Conservation (phyloP, 1,140 invertebrate genomes). For the Drosophila saltans region DNA sequence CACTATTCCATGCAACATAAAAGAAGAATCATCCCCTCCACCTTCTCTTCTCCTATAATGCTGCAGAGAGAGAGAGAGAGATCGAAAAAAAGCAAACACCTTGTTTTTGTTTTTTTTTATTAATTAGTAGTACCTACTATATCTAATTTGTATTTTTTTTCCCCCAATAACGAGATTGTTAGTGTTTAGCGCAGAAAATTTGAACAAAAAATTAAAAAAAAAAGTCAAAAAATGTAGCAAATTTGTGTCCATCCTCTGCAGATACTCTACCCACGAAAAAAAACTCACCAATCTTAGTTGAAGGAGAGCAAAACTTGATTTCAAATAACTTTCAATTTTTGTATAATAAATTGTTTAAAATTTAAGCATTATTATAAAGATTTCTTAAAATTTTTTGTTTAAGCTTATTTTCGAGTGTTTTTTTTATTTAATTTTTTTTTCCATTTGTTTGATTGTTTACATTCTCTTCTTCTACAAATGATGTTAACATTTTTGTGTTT, state of each 20-base stretch:
- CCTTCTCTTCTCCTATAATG: constrained; percentile 32
- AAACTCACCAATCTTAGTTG: not conserved
- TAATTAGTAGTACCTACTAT: constrained; percentile 52
- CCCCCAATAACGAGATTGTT: constrained; percentile 64
- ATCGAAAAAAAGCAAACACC: constrained; percentile 36
- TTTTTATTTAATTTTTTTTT: constrained; percentile 11
- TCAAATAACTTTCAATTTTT: constrained; percentile 43
- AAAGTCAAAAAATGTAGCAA: constrained; percentile 24
- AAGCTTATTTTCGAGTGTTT: constrained; percentile 16
- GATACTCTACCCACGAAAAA: constrained; percentile 34
- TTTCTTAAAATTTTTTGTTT: constrained; percentile 23
- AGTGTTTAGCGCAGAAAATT: constrained; percentile 42
- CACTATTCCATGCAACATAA: constrained; percentile 22
- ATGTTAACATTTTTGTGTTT: not conserved
- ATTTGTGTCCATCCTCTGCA: constrained; percentile 46
- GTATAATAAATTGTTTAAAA: constrained; percentile 58
- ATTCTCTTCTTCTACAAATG: constrained; percentile 24
- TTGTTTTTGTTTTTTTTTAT: constrained; percentile 33
- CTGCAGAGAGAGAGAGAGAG: constrained; percentile 41
- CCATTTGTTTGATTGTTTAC: not conserved
- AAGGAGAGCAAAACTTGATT: constrained; percentile 12
- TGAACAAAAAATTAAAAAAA: constrained; percentile 20
- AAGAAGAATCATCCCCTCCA: constrained; percentile 15
- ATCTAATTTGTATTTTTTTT: constrained; percentile 44
- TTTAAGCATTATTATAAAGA: constrained; percentile 36